Evolutionary conservation across 2,888 invertebrate genomes (phyloP), one percentile per base, ranked within the genome.

Genomic region (Merodon equestris): DNA sequence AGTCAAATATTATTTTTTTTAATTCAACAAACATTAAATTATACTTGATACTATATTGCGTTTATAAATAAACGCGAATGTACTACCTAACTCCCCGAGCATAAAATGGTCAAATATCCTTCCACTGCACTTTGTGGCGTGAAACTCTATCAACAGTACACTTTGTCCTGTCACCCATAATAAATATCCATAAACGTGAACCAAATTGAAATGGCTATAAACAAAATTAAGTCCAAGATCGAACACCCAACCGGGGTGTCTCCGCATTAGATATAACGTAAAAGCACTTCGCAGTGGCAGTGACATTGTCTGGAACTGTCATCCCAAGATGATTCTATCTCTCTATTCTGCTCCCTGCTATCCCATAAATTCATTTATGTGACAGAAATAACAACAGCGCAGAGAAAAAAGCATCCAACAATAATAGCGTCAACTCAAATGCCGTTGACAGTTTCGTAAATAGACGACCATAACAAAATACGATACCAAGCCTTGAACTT

Each of bases 371-470:
- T 56, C 19, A 40, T 18, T 42, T 27, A 19, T 15, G 40, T 40
- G 19, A 36, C 14, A 14, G 10, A 48, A 10, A 5, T 17, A 34
- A 42, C 12, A 13, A 34, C 14, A 34, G n/a, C n/a, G n/a, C n/a
- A n/a, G n/a, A n/a, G n/a, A n/a, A n/a, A n/a, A n/a, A n/a, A n/a
- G n/a, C n/a, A n/a, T n/a, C n/a, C n/a, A n/a, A 5, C 27, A 9
- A 7, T 9, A 38, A 38, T 57, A 57, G 27, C 27, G 3, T 18
- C 27, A 47, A 15, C 40, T 19, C 27, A 56, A 66, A 45, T 66
- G 40, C 18, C 42, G 56, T 48, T 66, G 66, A 66, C 66, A 66
- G 66, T 54, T 58, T 60, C 48, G 56, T 66, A 56, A 40, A 66
- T 48, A 56, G 38, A 50, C n/a, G 10, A 15, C 40, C 15, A 36